Conservation (phyloP, 2,113 vertebrate genomes). For the Tor tambroides region DNA sequence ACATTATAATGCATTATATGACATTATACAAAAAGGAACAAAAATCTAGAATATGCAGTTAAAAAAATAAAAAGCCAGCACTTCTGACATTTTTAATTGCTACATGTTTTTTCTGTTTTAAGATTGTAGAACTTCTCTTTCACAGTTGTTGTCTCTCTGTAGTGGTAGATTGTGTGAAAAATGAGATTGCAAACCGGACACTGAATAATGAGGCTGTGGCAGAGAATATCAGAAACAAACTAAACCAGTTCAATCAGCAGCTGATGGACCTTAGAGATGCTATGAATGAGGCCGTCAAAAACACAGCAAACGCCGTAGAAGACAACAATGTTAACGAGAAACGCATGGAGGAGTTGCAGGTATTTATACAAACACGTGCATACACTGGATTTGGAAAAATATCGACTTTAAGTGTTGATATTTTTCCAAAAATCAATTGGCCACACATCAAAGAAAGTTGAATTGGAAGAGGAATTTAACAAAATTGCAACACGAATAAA, state of each 20-base stretch:
- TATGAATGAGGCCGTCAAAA: slow-evolving; percentile 85
- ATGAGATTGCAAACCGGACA: slow-evolving; percentile 73
- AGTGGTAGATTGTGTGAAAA: slow-evolving; percentile 84
- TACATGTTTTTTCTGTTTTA: not conserved
- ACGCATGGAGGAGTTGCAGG: slow-evolving; percentile 83
- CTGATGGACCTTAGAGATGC: slow-evolving; percentile 91
- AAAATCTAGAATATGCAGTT: too few species aligned
- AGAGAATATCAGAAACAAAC: slow-evolving; percentile 66
- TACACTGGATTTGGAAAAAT: not conserved
- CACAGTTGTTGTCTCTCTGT: not conserved
- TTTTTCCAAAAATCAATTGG: not conserved
- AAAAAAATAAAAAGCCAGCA: not conserved
- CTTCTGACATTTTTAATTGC: not conserved
- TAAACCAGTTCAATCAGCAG: slow-evolving; percentile 76
- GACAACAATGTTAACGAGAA: slow-evolving; percentile 85
- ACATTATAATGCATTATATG: not conserved
- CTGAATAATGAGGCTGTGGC: slow-evolving; percentile 74
- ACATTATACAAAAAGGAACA: not conserved
- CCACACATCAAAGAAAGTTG: not conserved
- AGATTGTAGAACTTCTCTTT: not conserved
- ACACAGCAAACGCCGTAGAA: slow-evolving; percentile 80
- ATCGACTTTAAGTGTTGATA: too few species aligned
- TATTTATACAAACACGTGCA: slow-evolving; percentile 55
- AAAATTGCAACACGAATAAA: too few species aligned
- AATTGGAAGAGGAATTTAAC: not conserved